Conservation (phyloP, 2,888 invertebrate species). For the Trachelus iudaicus region DNA sequence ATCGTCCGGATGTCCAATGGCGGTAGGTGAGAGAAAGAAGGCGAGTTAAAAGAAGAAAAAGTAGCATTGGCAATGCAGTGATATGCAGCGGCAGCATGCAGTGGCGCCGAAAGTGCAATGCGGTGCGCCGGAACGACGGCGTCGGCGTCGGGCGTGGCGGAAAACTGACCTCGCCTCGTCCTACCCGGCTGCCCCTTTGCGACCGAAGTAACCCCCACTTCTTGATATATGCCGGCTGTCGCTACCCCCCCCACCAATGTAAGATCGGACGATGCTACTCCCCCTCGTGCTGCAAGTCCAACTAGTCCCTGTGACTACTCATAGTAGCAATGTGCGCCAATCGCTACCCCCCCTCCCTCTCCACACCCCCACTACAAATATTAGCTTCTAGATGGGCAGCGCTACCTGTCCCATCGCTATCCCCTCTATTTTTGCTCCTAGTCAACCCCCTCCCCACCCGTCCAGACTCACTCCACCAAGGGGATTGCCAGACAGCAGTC, state of each 20-base stretch:
- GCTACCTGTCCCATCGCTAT: constrained; percentile 14
- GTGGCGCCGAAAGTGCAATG: constrained; percentile 52
- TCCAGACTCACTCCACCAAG: neutral
- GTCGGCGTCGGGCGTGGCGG: constrained; percentile 54
- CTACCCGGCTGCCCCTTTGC: constrained; percentile 3
- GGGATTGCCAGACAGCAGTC: constrained; percentile 57
- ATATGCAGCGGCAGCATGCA: constrained; percentile 39
- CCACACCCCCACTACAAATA: neutral
- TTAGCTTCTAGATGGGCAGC: constrained; percentile 4
- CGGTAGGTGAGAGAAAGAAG: constrained; percentile 12
- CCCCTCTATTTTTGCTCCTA: constrained; percentile 19
- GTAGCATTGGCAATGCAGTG: constrained; percentile 46
- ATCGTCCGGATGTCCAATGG: neutral
- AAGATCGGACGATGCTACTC: constrained; percentile 1
- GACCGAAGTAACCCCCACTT: neutral
- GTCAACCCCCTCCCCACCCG: constrained; percentile 23
- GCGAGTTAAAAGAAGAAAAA: constrained; percentile 19
- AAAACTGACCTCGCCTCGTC: constrained; percentile 56
- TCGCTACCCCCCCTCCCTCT: constrained; percentile 19
- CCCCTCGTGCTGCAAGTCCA: neutral
- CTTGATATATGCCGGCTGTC: neutral
- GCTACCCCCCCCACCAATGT: neutral
- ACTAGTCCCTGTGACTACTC: neutral
- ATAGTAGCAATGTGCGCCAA: neutral
- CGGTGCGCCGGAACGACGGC: constrained; percentile 39